phyloP scores from a whole-genome alignment of 2,888 invertebrate species.

The Dasypolia templi region DNA sequence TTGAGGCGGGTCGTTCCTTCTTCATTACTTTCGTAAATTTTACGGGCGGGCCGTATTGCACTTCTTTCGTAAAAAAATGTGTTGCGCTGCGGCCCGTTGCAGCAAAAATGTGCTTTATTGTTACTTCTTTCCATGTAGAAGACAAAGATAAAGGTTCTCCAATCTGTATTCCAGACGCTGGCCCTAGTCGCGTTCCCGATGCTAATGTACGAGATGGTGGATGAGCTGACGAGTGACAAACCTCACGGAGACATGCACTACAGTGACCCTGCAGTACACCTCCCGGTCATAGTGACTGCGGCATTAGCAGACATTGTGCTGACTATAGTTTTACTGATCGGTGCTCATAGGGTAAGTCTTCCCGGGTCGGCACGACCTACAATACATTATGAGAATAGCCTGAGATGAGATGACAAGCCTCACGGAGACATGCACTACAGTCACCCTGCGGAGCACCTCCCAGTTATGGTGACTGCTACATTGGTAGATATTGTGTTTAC shows the following conservation, averaged over 20 bases:
- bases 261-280: constrained; percentile 70
- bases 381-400: not conserved
- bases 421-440: constrained; percentile 48
- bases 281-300: constrained; percentile 74
- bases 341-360: constrained; percentile 75
- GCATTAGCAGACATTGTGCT: constrained; percentile 74
- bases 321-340: constrained; percentile 75
- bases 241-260: constrained; percentile 50
- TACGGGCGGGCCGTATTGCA: not conserved
- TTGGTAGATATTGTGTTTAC: constrained; percentile 73
- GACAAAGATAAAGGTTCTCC: not conserved
- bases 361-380: too few species aligned
- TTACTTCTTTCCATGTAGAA: not conserved
- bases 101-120: not conserved
- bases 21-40: not conserved
- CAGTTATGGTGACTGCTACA: constrained; percentile 71
- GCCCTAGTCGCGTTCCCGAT: constrained; percentile 77
- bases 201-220: constrained; percentile 76
- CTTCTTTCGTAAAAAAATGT: not conserved
- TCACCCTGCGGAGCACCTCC: constrained; percentile 71
- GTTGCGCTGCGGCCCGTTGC: not conserved
- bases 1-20: not conserved
- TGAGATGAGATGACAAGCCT: constrained; percentile 64
- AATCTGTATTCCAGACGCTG: constrained; percentile 72
- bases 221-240: constrained; percentile 69